Conservation (phyloP, 2,888 invertebrate species). For the Mythimna impura region DNA sequence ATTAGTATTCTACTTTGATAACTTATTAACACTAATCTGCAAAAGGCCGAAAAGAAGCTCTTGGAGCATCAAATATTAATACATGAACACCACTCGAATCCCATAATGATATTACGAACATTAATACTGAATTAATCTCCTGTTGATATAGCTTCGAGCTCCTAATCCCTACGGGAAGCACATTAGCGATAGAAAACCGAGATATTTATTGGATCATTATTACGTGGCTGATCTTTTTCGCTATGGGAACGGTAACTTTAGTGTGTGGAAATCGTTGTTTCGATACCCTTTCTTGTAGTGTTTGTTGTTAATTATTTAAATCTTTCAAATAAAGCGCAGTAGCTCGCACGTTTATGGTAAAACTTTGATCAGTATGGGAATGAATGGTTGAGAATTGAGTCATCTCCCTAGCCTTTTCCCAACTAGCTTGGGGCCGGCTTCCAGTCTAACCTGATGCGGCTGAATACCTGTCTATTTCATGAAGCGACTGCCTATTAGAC, state of each 20-base stretch:
- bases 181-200: constrained; percentile 58
- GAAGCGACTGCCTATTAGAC: no score
- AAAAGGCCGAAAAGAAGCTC: constrained; percentile 26
- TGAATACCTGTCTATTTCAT: no score
- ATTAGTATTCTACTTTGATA: background rate
- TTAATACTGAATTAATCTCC: constrained; percentile 59
- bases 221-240: constrained; percentile 37
- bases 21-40: constrained; percentile 19
- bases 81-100: constrained; percentile 39
- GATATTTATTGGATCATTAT: constrained; percentile 62
- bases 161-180: constrained; percentile 43
- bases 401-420: no score
- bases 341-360: background rate
- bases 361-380: background rate
- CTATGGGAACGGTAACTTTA: constrained; percentile 8
- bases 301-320: background rate
- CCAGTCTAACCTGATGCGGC: no score
- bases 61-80: constrained; percentile 46
- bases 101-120: constrained; percentile 46
- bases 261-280: background rate
- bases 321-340: no score
- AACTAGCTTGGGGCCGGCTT: no score
- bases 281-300: background rate
- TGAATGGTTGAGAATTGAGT: background rate
- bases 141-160: constrained; percentile 47